These are phyloP conservation scores for Trichomycterus rosablanca DNA, from an alignment of 2,113 vertebrate genomes.

Conservation along the genomic window DNA sequence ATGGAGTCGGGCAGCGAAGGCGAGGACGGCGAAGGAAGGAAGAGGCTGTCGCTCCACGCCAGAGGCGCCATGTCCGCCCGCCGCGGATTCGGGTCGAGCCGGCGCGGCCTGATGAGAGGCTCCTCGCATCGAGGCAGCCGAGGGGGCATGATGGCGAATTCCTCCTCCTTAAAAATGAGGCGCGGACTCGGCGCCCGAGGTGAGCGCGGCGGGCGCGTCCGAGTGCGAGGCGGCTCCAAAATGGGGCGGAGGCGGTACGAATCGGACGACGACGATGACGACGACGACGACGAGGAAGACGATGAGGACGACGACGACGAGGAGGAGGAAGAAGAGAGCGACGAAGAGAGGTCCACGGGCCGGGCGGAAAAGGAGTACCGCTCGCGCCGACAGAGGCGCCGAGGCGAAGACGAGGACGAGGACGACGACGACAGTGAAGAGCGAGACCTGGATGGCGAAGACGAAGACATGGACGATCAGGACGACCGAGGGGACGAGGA, in stretches of 20 bases:
- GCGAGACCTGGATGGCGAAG: slow-evolving; percentile 61
- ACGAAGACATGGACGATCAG: slow-evolving; percentile 59
- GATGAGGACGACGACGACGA: slow-evolving; percentile 50
- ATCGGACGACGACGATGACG: slow-evolving; percentile 63
- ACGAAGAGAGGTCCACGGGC: slow-evolving; percentile 48
- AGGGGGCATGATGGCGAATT: slow-evolving; percentile 40
- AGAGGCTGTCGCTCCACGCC: slow-evolving; percentile 47
- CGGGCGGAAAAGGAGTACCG: slow-evolving; percentile 29
- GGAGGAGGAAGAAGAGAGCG: slow-evolving; percentile 55
- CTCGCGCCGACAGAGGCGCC: slow-evolving; percentile 39
- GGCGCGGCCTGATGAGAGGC: slow-evolving; percentile 63
- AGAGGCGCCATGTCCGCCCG: slow-evolving; percentile 66
- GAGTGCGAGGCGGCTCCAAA: slow-evolving; percentile 64
- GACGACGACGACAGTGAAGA: slow-evolving; percentile 86
- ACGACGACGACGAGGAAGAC: slow-evolving; percentile 50
- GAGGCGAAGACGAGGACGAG: slow-evolving; percentile 55
- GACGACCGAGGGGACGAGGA: slow-evolving; percentile 57
- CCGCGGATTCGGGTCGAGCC: slow-evolving; percentile 50
- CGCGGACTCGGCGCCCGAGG: slow-evolving; percentile 52
- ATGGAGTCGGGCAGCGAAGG: slow-evolving; percentile 65
- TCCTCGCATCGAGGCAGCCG: slow-evolving; percentile 50
- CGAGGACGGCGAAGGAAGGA: slow-evolving; percentile 61
- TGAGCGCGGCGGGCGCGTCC: slow-evolving; percentile 57
- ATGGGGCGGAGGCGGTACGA: slow-evolving; percentile 65
- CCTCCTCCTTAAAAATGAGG: slow-evolving; percentile 54